Conservation (phyloP, 2,113 vertebrate genomes). For the Urocitellus parryii region DNA sequence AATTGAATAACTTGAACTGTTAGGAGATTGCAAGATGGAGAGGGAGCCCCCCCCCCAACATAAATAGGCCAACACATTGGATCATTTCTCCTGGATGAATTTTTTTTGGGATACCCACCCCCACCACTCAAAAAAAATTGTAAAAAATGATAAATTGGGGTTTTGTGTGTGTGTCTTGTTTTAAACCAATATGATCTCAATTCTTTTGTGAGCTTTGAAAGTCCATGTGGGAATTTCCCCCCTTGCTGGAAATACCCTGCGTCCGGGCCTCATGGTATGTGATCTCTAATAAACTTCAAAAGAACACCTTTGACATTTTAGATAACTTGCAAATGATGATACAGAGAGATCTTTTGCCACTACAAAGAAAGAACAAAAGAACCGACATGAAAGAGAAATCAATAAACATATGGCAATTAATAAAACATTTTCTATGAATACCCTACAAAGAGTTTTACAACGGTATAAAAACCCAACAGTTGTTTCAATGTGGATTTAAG, state of each 20-base stretch:
- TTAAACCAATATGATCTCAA: conserved; percentile 86
- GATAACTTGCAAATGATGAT: conserved; percentile 99
- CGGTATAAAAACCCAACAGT: conserved; percentile 93
- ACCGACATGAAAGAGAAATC: conserved; percentile 99
- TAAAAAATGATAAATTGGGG: conserved; percentile 81
- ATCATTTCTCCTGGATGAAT: conserved; percentile 54
- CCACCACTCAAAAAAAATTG: conserved; percentile 60
- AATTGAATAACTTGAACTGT: conserved; percentile 17
- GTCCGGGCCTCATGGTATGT: conserved; percentile 93
- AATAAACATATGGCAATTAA: conserved; percentile 99
- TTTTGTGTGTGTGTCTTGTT: conserved; percentile 82
- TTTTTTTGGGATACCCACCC: neutral
- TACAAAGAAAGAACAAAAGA: conserved; percentile 99
- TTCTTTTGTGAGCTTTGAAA: conserved; percentile 87
- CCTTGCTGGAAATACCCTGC: conserved; percentile 90
- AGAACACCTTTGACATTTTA: conserved; percentile 99
- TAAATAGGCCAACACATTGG: conserved; percentile 72
- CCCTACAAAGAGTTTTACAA: conserved; percentile 96
- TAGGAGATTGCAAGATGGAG: conserved; percentile 20
- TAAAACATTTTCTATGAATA: conserved; percentile 99
- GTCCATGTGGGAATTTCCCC: conserved; percentile 79
- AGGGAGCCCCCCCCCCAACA: conserved; percentile 34
- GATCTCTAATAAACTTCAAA: conserved; percentile 98
- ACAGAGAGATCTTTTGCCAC: conserved; percentile 99
- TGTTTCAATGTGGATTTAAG: conserved; percentile 92